Base-by-base conservation (phyloP, 1,140 invertebrate genomes). In the Mizuhopecten yessoensis region DNA sequence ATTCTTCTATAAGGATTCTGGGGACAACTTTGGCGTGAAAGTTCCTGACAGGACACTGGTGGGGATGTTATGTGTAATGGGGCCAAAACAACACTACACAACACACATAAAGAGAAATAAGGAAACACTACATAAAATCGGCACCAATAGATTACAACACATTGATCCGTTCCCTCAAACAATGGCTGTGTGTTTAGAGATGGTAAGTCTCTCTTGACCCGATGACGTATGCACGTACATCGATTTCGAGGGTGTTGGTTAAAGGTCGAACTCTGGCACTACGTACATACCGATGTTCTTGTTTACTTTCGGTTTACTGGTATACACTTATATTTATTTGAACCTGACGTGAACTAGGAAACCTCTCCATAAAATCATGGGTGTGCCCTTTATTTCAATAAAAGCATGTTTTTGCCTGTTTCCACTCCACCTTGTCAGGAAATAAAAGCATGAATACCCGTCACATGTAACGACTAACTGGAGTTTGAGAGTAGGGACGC, bases 281-380 rank as follows among this genome's bases (percentile, higher is more conserved):
- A 0, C n/a, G 57, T 75, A 11, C 20, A n/a, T 75, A 17, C 11
- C n/a, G 57, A n/a, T 75, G 57, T 75, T n/a, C 57, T 29, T 75
- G n/a, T 75, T 75, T 75, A 75, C 57, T 75, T 75, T 75, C 57
- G 57, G 57, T 75, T 75, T 75, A 75, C 57, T 9, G 57, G 57
- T 75, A 75, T 75, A n/a, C 17, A 75, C 9, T 75, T 75, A 17
- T 75, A 75, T 75, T 75, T 75, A 75, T 75, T 75, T 75, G 57
- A 75, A 75, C 57, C 57, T 29, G 29, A 29, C 57, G 29, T n/a
- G 57, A 75, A 75, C 57, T 75, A 13, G 57, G 57, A 29, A 17
- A 49, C 45, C 45, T 49, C 45, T 49, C 45, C 45, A 49, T 49
- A 49, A 49, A 49, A 49, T 49, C 3, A 23, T 29, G n/a, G 57